Base-by-base conservation (phyloP, 2,888 invertebrate genomes). In the Acrobasis suavella region DNA sequence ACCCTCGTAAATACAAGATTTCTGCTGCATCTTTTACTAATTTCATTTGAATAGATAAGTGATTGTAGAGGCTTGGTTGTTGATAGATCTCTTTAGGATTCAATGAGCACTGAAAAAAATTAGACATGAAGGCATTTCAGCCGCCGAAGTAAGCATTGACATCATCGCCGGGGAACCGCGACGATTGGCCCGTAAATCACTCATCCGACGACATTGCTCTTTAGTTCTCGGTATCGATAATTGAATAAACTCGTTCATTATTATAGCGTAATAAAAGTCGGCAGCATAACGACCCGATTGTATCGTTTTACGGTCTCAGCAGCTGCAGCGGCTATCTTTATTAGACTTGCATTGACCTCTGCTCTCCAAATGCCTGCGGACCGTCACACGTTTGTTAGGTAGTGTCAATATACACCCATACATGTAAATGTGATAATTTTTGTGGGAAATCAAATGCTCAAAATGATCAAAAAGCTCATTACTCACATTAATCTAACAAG, bases 241-340 rank as follows among this genome's bases (percentile, higher is more conserved):
- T 90, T 89, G 85, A 89, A 89, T 90, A 89, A 87, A 89, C 87
- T 87, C 87, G 83, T 89, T 89, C 88, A 88, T 89, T 87, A 88
- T 82, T 81, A 80, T 79, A 78, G 72, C 80, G 80, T 79, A 83
- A 85, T 90, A 88, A 89, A 90, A 85, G 77, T 77, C 72, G 76
- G 72, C 72, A 74, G 77, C 75, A 91, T 88, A 91, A 76, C 81
- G 78, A 73, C 68, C 70, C 82, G 87, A 83, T 86, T 91, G 88
- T 91, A 75, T 75, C 71, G 75, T 83, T 90, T 90, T 86, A 90
- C 85, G 90, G 82, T 78, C 72, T 73, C 72, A 73, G 79, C 91
- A 89, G 89, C 87, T 90, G 91, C 89, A 89, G 82, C 80, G 71
- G 74, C 80, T 83, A 83, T 86, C 85, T 86, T 84, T 83, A 84